A percentile compares a stretch with the other conserved stretches of the same genome.
These are phyloP conservation scores for Orchesella flavescens DNA, from an alignment of 2,888 invertebrate genomes.

Conservation along the genomic window DNA sequence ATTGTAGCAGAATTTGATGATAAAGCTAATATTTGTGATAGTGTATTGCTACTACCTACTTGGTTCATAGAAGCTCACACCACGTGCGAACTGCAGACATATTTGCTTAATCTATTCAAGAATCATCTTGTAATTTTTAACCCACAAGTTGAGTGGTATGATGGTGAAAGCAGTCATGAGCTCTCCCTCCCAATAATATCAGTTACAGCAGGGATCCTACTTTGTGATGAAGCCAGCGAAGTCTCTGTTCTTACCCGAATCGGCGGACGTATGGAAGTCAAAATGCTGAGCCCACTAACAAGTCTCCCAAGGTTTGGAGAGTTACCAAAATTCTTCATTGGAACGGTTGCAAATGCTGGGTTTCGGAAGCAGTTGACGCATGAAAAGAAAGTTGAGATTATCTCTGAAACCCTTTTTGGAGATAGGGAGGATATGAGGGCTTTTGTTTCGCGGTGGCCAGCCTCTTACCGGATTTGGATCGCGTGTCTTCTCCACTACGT, in stretches of 20 bases:
- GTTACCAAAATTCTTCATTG: conserved; percentile 12
- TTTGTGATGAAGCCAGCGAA: conserved; percentile 34
- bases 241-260: conserved; percentile 46
- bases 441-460: conserved; percentile 41
- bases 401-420: conserved; percentile 9
- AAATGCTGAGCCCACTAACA: background rate
- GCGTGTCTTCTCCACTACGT: conserved; percentile 29
- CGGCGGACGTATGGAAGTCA: conserved; percentile 18
- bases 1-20: no score
- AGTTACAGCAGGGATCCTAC: conserved; percentile 66
- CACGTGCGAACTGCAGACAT: conserved; percentile 79
- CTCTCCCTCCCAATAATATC: conserved; percentile 66
- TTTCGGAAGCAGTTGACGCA: background rate
- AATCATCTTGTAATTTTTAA: conserved; percentile 55
- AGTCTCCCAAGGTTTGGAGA: background rate
- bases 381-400: conserved; percentile 23
- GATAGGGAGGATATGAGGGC: no score
- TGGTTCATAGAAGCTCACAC: conserved; percentile 82
- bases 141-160: conserved; percentile 66
- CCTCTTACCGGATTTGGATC: conserved; percentile 45
- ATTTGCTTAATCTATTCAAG: conserved; percentile 81
- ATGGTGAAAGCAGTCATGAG: conserved; percentile 56
- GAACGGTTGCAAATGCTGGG: background rate
- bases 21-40: conserved; percentile 71
- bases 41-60: conserved; percentile 75